Evolutionary conservation across 2,888 invertebrate species (phyloP), one percentile per base, ranked within the genome.

Genomic region (Catocala fraxini): DNA sequence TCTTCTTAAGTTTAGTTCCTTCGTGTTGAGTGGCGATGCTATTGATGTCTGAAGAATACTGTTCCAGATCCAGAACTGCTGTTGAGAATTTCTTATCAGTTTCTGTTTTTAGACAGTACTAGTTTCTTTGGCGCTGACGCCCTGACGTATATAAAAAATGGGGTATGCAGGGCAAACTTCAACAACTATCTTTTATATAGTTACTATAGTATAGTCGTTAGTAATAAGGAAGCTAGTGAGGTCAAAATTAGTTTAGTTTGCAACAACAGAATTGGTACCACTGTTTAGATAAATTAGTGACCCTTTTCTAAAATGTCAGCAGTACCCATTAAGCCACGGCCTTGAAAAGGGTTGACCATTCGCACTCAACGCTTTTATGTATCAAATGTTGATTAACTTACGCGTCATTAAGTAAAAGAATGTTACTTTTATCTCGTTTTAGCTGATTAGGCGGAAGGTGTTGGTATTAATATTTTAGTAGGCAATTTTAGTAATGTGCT

Each of bases 261-360:
- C 7, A 86, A 89, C 49, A 33, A 49, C 25, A 49, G 49, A n/a
- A 49, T 49, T 11, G 49, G 49, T 49, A 15, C 46, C 87, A 85
- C 80, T 87, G 91, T 89, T 90, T 86, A 90, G 90, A 92, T 92
- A 92, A 91, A 92, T 92, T 91, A 90, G 90, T 82, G 88, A 91
- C 92, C 92, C 92, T 92, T 91, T 91, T 90, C 92, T 88, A 81
- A 90, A 92, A 89, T 87, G 92, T 92, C 92, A 91, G 87, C 89
- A 75, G 77, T 81, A 77, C 75, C 86, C 89, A 91, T 92, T 91
- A 91, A 83, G 84, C 75, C 63, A 70, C 77, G 81, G 73, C 87
- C 88, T 86, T 89, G 90, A 89, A 86, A 87, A 87, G 90, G 89
- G 90, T 87, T 80, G 81, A 82, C 83, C 84, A 79, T 76, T 67